Evolutionary conservation across 2,797 vertebrate species (phyloP), one percentile per base, ranked within the genome.

Genomic region (Parauchenoglanis ngamensis): DNA sequence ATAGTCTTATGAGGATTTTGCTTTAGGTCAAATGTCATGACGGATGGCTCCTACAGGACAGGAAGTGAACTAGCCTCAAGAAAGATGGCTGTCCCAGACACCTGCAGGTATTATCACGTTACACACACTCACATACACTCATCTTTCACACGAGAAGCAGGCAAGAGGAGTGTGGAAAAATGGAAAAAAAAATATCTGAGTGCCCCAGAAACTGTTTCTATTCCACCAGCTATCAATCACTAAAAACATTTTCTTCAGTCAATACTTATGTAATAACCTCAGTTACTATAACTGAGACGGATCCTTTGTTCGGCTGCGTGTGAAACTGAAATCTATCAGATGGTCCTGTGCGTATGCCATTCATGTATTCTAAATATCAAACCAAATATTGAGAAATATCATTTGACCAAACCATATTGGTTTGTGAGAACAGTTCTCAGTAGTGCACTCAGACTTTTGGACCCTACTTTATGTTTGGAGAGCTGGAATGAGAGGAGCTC

Each of bases 1-100:
- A 94, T 93, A 91, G 92, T 94, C 91, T 93, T 92, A 76, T 93
- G 91, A 63, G 25, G 77, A 90, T 93, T 93, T 93, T 28, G 85
- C 75, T 65, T 87, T 77, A 67, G 44, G 86, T 87, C 81, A 89
- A 82, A 84, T 90, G 91, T 90, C 87, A 83, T 49, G 54, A 83
- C 78, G 54, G 7, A 81, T 83, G 84, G 40, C 61, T 88, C 80
- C 46, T 65, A 65, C 44, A 68, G 72, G 72, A n/a, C 80, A 86
- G 54, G 56, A 56, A 68, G 67, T 49, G 56, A 87, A 57, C 25
- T 73, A 72, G 67, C 77, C 35, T 59, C 40, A 46, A 81, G 79
- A 81, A 63, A 84, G 11, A 78, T 68, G 73, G 72, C 40, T 8
- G 35, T 80, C 54, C 21, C 54, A 61, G 57, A 87, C 54, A 79